Evolutionary conservation across 2,113 vertebrate species (phyloP).

Genomic region (Caranx melampygus): DNA sequence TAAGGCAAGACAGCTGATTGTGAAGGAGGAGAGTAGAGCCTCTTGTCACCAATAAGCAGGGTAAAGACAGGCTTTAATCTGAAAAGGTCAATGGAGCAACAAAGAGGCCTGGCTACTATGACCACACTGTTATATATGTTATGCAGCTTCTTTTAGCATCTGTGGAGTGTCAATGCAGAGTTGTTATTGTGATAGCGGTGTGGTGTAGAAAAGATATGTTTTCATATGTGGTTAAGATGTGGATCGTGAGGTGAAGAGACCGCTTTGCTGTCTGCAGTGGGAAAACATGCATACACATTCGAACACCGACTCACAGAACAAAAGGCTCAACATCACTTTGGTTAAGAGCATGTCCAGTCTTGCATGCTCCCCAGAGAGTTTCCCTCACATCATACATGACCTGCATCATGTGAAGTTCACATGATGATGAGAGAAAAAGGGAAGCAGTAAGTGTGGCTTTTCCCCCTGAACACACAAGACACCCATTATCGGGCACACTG

Average conservation of each 20-base stretch:
- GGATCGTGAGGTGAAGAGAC: slow-evolving; percentile 1
- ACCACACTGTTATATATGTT: slow-evolving; percentile 60
- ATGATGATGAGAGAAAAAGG: slow-evolving; percentile 16
- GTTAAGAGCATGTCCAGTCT: slow-evolving; percentile 44
- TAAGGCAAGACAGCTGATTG: not conserved
- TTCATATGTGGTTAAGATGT: slow-evolving; percentile 17
- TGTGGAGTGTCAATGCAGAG: slow-evolving; percentile 38
- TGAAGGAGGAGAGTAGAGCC: slow-evolving; percentile 2
- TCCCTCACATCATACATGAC: slow-evolving; percentile 64
- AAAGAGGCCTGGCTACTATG: slow-evolving; percentile 49
- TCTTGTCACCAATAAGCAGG: slow-evolving; percentile 27
- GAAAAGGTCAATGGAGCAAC: slow-evolving; percentile 62
- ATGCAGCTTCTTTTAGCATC: slow-evolving; percentile 45
- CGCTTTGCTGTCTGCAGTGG: not conserved
- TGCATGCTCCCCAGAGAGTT: slow-evolving; percentile 46
- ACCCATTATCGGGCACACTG: not conserved
- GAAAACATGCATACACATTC: not conserved
- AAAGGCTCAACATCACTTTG: not conserved
- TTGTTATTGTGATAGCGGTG: slow-evolving; percentile 24
- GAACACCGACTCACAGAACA: not conserved
- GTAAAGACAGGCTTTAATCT: slow-evolving; percentile 44
- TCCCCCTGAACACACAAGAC: not conserved
- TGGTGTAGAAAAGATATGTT: slow-evolving; percentile 12
- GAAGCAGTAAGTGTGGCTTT: slow-evolving; percentile 2
- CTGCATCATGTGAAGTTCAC: slow-evolving; percentile 55